Base-by-base conservation (phyloP, 2,113 vertebrate species). In the Ailuropoda melanoleuca region DNA sequence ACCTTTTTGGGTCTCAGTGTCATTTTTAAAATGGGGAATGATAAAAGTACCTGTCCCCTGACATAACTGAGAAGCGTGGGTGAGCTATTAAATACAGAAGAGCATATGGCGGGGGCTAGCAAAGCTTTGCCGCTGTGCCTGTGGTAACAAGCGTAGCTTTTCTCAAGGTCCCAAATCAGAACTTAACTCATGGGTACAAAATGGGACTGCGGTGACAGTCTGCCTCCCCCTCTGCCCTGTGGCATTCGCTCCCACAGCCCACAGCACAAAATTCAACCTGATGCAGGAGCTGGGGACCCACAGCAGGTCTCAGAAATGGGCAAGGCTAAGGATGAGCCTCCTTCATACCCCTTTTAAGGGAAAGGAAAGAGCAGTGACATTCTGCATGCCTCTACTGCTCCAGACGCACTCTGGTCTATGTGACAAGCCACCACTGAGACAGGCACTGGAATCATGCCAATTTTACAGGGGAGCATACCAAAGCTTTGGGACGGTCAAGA, bases 61-160 rank as follows among this genome's bases (percentile, higher is more conserved):
- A n/a, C 13, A 48, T 39, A 21, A 15, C 70, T 34, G 43, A 60
- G 12, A 62, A 60, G 53, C 60, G 1, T 29, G 10, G 56, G 46
- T 1, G 24, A 83, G 50, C 15, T 12, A 3, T 43, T 10, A 0
- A 8, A 18, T 0, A 48, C 1, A 64, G n/a, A 55, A 68, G 7
- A 9, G 12, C 34, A 15, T 1, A 14, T 0, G 55, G 6, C 31
- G 11, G 56, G 34, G 0, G 0, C 39, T 4, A 3, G 2, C 50
- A 4, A 8, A 50, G 39, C 10, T 31, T 31, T 1, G 0, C 13
- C 2, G 1, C 37, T 11, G 37, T 8, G 24, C 0, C 60, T 31
- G 19, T 2, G 39, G 31, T 1, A 43, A 80, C 17, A 24, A 13
- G 24, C 43, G 13, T 2, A 48, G 88, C 58, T 60, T 26, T 87